phyloP scores from a whole-genome alignment of 2,888 invertebrate genomes.

The Ellobium chinense region DNA sequence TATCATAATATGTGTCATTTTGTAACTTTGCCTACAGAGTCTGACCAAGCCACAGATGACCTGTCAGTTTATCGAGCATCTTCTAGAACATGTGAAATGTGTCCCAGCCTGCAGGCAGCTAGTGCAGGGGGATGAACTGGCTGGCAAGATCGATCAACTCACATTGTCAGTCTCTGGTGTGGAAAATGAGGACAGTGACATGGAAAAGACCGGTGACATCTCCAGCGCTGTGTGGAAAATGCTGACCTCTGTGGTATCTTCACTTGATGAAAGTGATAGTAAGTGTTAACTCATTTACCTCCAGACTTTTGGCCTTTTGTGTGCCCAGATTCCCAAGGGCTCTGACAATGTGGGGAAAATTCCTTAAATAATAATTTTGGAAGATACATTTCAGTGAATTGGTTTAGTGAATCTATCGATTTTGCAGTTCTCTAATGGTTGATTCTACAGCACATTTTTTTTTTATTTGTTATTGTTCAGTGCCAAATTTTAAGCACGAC shows the following conservation, averaged over 20 bases:
- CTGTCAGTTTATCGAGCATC: slow-evolving; percentile 36
- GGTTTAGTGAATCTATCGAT: too few relatives aligned
- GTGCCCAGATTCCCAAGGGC: too few relatives aligned
- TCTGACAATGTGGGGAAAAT: too few relatives aligned
- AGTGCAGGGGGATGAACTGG: slow-evolving; percentile 3
- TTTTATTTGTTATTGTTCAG: too few relatives aligned
- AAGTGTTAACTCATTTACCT: slow-evolving; percentile 2
- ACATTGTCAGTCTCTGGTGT: neutral
- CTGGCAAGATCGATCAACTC: slow-evolving; percentile 8
- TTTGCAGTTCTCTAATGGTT: too few relatives aligned
- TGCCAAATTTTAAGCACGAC: too few relatives aligned
- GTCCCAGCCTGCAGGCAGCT: slow-evolving; percentile 24
- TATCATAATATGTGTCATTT: too few relatives aligned
- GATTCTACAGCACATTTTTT: too few relatives aligned
- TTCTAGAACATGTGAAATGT: slow-evolving; percentile 16
- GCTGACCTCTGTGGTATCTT: slow-evolving; percentile 21
- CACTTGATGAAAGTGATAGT: slow-evolving; percentile 22
- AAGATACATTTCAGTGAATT: too few relatives aligned
- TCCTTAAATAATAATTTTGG: too few relatives aligned
- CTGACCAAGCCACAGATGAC: neutral
- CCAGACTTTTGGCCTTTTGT: too few relatives aligned
- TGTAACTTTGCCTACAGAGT: too few relatives aligned
- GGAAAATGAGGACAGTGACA: neutral
- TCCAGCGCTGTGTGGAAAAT: slow-evolving; percentile 21
- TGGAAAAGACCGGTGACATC: neutral